Conservation (phyloP, 2,888 invertebrate species). For the Andrena haemorrhoa region DNA sequence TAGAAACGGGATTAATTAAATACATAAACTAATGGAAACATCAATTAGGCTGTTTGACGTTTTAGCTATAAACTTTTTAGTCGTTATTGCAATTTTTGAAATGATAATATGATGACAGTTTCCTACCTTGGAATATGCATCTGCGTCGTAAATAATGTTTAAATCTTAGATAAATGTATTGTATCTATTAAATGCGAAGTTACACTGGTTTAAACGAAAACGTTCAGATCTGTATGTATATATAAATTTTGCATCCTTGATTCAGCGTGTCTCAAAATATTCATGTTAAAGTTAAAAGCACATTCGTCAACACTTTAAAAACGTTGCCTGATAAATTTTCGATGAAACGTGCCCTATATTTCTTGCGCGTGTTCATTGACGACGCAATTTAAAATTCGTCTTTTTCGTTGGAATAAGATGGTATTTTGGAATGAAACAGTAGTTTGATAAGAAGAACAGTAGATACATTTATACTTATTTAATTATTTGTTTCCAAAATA, state of each 20-base stretch:
- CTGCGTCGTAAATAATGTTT: too few species aligned
- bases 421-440: neutral
- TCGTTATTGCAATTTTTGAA: too few species aligned
- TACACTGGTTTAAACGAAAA: neutral
- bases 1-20: too few species aligned
- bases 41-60: too few species aligned
- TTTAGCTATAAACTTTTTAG: too few species aligned
- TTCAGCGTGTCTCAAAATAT: too few species aligned
- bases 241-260: too few species aligned
- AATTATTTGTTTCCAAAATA: too few species aligned
- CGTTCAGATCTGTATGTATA: too few species aligned
- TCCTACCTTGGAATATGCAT: too few species aligned
- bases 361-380: neutral
- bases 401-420: neutral
- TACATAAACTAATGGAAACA: too few species aligned
- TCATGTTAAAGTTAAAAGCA: neutral
- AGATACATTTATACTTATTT: neutral
- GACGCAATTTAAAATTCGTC: neutral
- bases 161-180: neutral
- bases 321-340: neutral
- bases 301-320: neutral
- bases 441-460: neutral
- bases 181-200: neutral
- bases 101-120: too few species aligned
- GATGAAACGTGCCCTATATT: neutral